Percentiles rank a stretch among this genome's conserved stretches.
Evolutionary conservation across 2,888 invertebrate species (phyloP).

Genomic region (Ganaspis brasiliensis): DNA sequence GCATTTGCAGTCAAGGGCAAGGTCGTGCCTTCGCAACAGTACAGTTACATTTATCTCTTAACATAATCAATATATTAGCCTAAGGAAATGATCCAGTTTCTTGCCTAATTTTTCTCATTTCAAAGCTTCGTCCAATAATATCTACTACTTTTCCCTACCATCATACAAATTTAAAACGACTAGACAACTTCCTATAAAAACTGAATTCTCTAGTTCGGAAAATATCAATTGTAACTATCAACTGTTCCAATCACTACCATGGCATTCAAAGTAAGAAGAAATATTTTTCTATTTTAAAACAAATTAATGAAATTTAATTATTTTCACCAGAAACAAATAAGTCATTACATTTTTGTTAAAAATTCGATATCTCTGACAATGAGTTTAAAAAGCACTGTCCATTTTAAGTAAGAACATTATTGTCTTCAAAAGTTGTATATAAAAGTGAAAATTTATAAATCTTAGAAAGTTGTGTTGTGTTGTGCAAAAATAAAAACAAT

Average conservation of each 20-base stretch:
- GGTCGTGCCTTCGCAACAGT: slow-evolving; percentile 59
- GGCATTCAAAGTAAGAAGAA: slow-evolving; percentile 74
- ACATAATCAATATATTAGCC: slow-evolving; percentile 8
- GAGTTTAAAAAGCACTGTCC: too few relatives aligned
- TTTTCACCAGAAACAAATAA: too few relatives aligned
- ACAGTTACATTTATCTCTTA: slow-evolving; percentile 39
- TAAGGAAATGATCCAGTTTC: slow-evolving; percentile 74
- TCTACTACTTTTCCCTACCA: slow-evolving; percentile 62
- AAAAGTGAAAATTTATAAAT: too few relatives aligned
- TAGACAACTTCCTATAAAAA: slow-evolving; percentile 21
- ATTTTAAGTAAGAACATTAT: too few relatives aligned
- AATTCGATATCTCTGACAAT: too few relatives aligned
- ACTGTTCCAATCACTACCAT: slow-evolving; percentile 65
- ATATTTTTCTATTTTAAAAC: background rate
- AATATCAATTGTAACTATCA: slow-evolving; percentile 69
- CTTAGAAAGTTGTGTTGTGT: too few relatives aligned
- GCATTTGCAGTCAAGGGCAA: slow-evolving; percentile 69
- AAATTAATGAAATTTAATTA: too few relatives aligned
- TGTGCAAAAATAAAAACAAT: too few relatives aligned
- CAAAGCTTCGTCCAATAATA: slow-evolving; percentile 40
- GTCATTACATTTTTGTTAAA: too few relatives aligned
- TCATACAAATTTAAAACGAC: slow-evolving; percentile 52
- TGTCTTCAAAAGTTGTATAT: too few relatives aligned
- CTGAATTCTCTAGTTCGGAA: background rate
- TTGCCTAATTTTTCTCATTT: slow-evolving; percentile 71